These are phyloP conservation scores for Myiotriccus ornatus DNA, from an alignment of 2,797 vertebrate genomes.

Conservation along the genomic window DNA sequence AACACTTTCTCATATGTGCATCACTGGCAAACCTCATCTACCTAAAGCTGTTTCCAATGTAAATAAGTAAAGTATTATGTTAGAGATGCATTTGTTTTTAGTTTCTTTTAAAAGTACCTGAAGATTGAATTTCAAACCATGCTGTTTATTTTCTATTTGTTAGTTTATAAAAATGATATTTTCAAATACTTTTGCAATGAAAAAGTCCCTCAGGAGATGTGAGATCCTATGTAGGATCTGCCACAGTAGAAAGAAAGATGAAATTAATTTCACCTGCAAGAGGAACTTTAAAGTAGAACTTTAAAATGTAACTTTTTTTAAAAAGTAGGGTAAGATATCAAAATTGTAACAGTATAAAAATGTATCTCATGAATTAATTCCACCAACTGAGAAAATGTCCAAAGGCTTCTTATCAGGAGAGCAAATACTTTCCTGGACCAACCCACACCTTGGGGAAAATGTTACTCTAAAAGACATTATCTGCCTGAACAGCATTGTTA, in stretches of 20 bases:
- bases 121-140: background rate
- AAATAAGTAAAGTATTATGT: background rate
- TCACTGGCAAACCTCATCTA: background rate
- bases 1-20: background rate
- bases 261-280: slow-evolving; percentile 10
- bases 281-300: background rate
- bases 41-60: slow-evolving; percentile 3
- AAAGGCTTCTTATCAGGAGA: background rate
- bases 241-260: background rate
- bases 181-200: slow-evolving; percentile 10
- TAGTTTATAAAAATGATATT: background rate
- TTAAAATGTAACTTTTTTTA: background rate
- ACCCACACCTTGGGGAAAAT: background rate
- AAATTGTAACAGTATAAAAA: background rate
- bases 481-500: background rate
- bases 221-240: background rate
- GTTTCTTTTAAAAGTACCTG: background rate
- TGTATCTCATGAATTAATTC: background rate
- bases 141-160: background rate
- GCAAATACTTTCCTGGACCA: background rate
- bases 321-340: background rate
- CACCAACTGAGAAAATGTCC: slow-evolving; percentile 1
- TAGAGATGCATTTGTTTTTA: background rate
- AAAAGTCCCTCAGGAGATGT: background rate
- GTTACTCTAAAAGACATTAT: background rate